Conservation (phyloP, 2,797 vertebrate species). For the Lacerta bilineata region DNA sequence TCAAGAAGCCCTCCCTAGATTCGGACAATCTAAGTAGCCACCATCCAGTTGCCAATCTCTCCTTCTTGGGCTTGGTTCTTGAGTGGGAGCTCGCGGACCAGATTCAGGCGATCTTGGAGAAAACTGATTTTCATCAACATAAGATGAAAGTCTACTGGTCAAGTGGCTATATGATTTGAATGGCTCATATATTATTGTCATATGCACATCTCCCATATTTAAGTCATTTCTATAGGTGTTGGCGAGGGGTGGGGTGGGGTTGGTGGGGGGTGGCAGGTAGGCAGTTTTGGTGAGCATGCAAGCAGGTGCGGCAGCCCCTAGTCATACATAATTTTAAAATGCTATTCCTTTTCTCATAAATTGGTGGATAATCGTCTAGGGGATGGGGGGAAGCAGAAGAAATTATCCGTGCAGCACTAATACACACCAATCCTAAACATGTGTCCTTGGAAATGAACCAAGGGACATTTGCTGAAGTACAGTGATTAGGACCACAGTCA, state of each 20-base stretch:
- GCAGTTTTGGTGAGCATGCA: no score
- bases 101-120: no score
- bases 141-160: not conserved
- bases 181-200: not conserved
- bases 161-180: not conserved
- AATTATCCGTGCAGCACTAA: not conserved
- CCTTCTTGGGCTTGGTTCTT: no score
- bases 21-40: no score
- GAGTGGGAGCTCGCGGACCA: no score
- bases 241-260: not conserved
- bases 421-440: not conserved
- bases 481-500: not conserved
- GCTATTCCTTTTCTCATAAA: no score
- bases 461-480: not conserved
- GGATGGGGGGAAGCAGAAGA: not conserved
- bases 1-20: no score
- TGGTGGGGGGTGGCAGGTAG: no score
- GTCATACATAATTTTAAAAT: no score
- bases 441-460: constrained; percentile 10
- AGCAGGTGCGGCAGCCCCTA: no score
- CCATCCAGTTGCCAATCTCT: no score
- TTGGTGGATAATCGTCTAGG: not conserved
- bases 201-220: not conserved
- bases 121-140: no score
- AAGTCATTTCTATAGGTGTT: not conserved